These are phyloP conservation scores for Homalodisca vitripennis DNA, from an alignment of 1,140 invertebrate species.

Conservation along the genomic window DNA sequence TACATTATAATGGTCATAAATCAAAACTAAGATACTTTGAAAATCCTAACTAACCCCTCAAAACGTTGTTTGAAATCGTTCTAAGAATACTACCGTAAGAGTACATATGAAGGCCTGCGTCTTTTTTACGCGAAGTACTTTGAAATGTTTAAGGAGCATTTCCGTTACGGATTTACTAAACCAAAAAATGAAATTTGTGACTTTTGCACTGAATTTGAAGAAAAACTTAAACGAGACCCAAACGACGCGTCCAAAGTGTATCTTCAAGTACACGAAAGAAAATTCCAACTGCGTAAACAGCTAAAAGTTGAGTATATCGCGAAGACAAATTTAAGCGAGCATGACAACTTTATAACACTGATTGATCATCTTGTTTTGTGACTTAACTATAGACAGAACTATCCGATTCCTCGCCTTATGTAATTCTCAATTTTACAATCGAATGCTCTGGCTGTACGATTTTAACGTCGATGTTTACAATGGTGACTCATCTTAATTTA, in stretches of 20 bases:
- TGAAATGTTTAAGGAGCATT: conserved; percentile 15
- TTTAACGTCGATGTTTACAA: conserved; percentile 35
- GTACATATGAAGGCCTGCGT: background rate
- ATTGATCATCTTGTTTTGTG: conserved; percentile 30
- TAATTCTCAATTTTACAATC: conserved; percentile 34
- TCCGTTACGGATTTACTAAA: conserved; percentile 2
- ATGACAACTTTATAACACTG: too few relatives aligned
- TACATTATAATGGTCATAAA: conserved; percentile 25
- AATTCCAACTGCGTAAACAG: conserved; percentile 23
- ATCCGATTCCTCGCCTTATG: conserved; percentile 28
- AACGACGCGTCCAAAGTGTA: conserved; percentile 28
- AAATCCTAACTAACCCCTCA: conserved; percentile 20
- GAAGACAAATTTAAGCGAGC: background rate
- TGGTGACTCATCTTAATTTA: conserved; percentile 29
- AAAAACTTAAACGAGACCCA: conserved; percentile 26
- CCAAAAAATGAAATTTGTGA: conserved; percentile 32
- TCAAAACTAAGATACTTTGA: conserved; percentile 24
- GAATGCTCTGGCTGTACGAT: conserved; percentile 33
- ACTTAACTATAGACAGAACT: conserved; percentile 37
- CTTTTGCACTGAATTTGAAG: conserved; percentile 26
- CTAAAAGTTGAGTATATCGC: conserved; percentile 16
- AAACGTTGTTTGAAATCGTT: conserved; percentile 17
- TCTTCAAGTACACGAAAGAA: conserved; percentile 27
- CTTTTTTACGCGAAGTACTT: conserved; percentile 19
- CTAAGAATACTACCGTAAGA: conserved; percentile 1